phyloP scores from a whole-genome alignment of 1,140 invertebrate genomes.

The Pararge aegeria region DNA sequence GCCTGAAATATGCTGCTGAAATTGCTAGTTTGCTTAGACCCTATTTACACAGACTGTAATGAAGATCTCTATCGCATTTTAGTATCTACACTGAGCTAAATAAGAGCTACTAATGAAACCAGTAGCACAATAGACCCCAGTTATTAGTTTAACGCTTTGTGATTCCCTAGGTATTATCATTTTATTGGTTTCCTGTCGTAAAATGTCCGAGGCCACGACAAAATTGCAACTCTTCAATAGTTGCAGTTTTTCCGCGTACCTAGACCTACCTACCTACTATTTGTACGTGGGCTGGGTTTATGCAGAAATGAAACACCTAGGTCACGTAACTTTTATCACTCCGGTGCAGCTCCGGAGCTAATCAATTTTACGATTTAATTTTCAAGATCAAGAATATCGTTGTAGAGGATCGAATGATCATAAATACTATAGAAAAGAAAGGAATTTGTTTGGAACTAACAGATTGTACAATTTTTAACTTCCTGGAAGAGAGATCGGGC shows the following conservation, averaged over 20 bases:
- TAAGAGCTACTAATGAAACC: slow-evolving; percentile 3
- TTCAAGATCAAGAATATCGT: too few relatives aligned
- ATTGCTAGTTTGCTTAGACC: background rate
- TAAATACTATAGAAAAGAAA: too few relatives aligned
- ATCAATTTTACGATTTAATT: too few relatives aligned
- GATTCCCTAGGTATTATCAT: slow-evolving; percentile 60
- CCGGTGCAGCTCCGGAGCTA: too few relatives aligned
- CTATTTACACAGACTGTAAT: background rate
- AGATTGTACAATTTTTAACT: too few relatives aligned
- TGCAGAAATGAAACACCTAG: slow-evolving; percentile 10
- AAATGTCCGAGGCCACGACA: slow-evolving; percentile 59
- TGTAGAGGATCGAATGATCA: too few relatives aligned
- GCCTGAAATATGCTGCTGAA: background rate
- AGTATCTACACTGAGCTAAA: background rate
- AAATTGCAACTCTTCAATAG: slow-evolving; percentile 53
- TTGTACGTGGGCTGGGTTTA: slow-evolving; percentile 26
- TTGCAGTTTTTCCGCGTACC: slow-evolving; percentile 55
- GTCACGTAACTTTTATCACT: slow-evolving; percentile 14
- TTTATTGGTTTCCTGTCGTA: slow-evolving; percentile 74
- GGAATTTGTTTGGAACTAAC: too few relatives aligned
- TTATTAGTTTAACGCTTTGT: slow-evolving; percentile 60
- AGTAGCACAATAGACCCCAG: slow-evolving; percentile 19
- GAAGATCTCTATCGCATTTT: slow-evolving; percentile 2
- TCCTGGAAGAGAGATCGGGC: too few relatives aligned
- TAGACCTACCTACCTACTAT: background rate